A percentile compares a stretch with the other conserved stretches of the same genome.
These are phyloP conservation scores for Eurois occulta DNA, from an alignment of 2,888 invertebrate species.

Conservation along the genomic window DNA sequence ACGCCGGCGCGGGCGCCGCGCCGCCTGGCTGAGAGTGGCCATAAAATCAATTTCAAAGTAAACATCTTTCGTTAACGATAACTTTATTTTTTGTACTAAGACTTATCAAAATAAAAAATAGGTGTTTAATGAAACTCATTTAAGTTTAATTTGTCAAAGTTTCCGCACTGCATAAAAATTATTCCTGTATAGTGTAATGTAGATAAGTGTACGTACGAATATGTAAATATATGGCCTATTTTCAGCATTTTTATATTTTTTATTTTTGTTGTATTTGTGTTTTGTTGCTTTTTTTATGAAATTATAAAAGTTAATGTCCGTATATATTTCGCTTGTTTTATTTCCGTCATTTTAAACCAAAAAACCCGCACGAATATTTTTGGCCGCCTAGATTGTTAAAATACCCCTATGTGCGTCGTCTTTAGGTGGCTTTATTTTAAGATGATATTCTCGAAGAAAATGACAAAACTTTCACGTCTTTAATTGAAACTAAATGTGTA, in stretches of 20 bases:
- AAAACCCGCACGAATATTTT: not conserved
- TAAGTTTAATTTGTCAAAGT: no score
- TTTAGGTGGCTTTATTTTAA: not conserved
- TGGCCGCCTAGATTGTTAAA: not conserved
- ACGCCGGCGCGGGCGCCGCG: no score
- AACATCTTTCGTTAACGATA: no score
- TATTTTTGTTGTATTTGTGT: not conserved
- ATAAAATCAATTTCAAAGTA: no score
- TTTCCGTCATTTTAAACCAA: constrained; percentile 4
- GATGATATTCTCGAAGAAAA: not conserved
- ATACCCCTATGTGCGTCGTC: not conserved
- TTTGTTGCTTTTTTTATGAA: not conserved
- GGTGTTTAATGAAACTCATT: no score
- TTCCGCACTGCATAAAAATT: no score
- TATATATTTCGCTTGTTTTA: no score
- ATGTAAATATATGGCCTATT: not conserved
- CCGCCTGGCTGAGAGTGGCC: no score
- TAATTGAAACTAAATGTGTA: no score
- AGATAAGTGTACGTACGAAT: not conserved
- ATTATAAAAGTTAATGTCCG: not conserved
- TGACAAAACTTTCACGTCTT: not conserved
- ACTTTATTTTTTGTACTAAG: no score
- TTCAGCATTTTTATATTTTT: not conserved
- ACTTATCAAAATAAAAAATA: no score
- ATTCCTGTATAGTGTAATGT: not conserved